Evolutionary conservation across 2,113 vertebrate species (phyloP), one percentile per base, ranked within the genome.

Genomic region (Tenrec ecaudatus): DNA sequence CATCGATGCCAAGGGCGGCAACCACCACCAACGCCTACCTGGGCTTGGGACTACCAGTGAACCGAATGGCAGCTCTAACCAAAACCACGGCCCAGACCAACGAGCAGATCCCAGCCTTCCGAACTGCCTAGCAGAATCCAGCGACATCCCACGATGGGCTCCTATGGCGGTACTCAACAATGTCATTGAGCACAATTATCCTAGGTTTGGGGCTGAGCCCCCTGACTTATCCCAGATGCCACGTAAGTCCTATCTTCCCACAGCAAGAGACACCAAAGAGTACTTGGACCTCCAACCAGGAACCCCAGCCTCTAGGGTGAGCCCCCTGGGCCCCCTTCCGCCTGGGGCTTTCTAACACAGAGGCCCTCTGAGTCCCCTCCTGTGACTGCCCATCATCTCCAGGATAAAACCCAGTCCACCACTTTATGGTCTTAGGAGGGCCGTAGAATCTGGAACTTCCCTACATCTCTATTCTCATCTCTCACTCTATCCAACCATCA

Each of bases 31-130:
- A 40, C 88, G 19, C 82, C 73, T 87, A 88, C 90, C 38, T 9
- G 87, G 91, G 78, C 89, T 78, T 87, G 43, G 27, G 43, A 57
- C 85, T 79, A 66, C 78, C 69, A 22, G 22, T 22, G 69, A 89
- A 92, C 81, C 27, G 86, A 95, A 38, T 40, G 84, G 78, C 14
- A 58, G 43, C 25, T 38, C 77, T 36, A 91, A 76, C 22, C 15
- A 66, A 57, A 88, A 80, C 36, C 86, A 81, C 60, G 38, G 1
- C 29, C 53, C 71, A 88, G 80, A 57, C 75, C 71, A 40, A 20
- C 1, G 1, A 85, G 58, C 14, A 36, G 25, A 20, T 62, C 25
- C 77, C 73, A 82, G 80, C 12, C 0, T 1, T 17, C 27, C 22
- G 33, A 0, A 16, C 1, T 12, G 8, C 22, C 68, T 5, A 43